Percentiles rank a stretch among this genome's conserved stretches.
Evolutionary conservation across 2,113 vertebrate genomes (phyloP).

Genomic region (Antigone vipio): DNA sequence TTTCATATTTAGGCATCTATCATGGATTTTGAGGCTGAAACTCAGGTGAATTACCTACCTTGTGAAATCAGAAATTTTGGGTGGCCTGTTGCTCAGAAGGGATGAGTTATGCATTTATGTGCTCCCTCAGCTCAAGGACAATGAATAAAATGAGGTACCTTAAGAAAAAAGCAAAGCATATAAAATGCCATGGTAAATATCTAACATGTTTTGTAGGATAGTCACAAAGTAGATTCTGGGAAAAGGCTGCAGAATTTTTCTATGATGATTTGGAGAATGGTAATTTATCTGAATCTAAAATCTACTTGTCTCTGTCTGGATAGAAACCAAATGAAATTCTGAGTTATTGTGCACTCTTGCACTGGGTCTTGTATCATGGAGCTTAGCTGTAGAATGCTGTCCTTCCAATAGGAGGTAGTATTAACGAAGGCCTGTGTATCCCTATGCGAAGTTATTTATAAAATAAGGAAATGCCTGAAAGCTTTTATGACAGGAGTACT

Average conservation of each 20-base stretch:
- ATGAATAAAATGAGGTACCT: background rate
- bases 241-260: background rate
- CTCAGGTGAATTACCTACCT: background rate
- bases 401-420: background rate
- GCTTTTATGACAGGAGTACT: background rate
- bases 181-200: background rate
- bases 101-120: rapidly evolving
- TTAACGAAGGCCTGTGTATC: background rate
- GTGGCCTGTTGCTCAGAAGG: background rate
- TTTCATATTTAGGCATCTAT: background rate
- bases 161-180: background rate
- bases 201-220: background rate
- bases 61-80: background rate
- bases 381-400: background rate
- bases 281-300: background rate
- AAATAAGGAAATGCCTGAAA: background rate
- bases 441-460: background rate
- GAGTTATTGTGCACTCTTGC: background rate
- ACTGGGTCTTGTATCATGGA: background rate
- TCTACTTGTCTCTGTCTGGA: background rate
- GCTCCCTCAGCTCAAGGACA: background rate
- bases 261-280: background rate
- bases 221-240: background rate
- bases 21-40: background rate
- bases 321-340: background rate